A percentile compares a stretch with the other conserved stretches of the same genome.
Evolutionary conservation across 2,888 invertebrate genomes (phyloP).

Genomic region (Diploptera punctata): DNA sequence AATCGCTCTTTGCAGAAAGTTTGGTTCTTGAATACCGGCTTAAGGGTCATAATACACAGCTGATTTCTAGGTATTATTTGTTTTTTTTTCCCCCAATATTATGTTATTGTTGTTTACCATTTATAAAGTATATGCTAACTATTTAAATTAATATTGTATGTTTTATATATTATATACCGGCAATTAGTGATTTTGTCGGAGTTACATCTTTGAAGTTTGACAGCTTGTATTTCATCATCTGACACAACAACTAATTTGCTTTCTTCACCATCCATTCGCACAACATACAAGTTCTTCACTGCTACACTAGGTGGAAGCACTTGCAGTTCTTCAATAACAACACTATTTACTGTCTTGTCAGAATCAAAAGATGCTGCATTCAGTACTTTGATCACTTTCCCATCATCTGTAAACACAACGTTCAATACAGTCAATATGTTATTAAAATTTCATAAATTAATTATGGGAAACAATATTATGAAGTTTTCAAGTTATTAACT

Average conservation of each 20-base stretch:
- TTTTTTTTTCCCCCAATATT: no score
- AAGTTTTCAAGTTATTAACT: no score
- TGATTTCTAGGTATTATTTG: no score
- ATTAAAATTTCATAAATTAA: no score
- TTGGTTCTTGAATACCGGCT: no score
- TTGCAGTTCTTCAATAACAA: constrained; percentile 84
- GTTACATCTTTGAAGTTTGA: constrained; percentile 86
- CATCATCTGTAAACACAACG: constrained; percentile 72
- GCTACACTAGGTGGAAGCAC: constrained; percentile 73
- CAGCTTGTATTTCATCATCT: constrained; percentile 82
- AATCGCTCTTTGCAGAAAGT: no score
- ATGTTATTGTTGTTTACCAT: no score
- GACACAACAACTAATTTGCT: constrained; percentile 89
- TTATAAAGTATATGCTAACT: no score
- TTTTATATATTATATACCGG: no score
- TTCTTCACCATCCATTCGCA: constrained; percentile 66
- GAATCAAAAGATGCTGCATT: constrained; percentile 74
- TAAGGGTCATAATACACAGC: no score
- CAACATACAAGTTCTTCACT: constrained; percentile 77
- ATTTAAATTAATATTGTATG: no score
- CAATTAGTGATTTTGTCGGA: constrained; percentile 48
- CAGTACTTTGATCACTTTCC: constrained; percentile 88
- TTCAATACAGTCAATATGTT: not conserved
- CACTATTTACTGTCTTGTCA: constrained; percentile 65
- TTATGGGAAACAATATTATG: not conserved